Base-by-base conservation (phyloP, 1,140 invertebrate species). In the Nephila pilipes region DNA sequence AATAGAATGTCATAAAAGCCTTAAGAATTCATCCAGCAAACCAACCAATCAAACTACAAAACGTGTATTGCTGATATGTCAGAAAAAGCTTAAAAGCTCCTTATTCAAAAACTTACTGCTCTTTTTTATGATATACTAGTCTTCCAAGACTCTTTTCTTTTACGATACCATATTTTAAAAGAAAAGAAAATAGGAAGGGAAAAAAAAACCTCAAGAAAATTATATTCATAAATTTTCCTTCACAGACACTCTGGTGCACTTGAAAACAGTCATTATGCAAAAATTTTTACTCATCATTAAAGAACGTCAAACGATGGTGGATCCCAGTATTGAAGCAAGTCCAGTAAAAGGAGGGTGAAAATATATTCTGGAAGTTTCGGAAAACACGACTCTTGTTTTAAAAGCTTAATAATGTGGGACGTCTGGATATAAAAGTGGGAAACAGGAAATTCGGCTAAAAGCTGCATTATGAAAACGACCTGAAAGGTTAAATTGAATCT, bases 401-500 rank as follows among this genome's bases (percentile, higher is more conserved):
- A 92, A 85, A 38, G 90, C 90, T 92, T 92, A 92, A 85, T 92
- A 92, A 85, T 75, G 22, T 80, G 65, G 65, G 65, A 90, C 75
- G 75, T 6, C 46, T n/a, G 55, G 54, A 80, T 90, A 81, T 90
- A 92, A 92, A 92, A 85, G 46, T 90, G 88, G 63, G 63, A 88
- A 65, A 63, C 36, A 55, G 80, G 80, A 85, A 91, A 83, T 83
- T 69, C 22, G 80, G 60, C 80, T 85, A 85, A 92, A 92, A 90
- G 69, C 65, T 58, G 88, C 90, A 85, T 92, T 85, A 92, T 85
- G 90, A 92, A 92, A 92, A 85, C 90, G 90, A 92, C 80, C 90
- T 85, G 90, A 85, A 92, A 92, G 90, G 90, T 92, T 92, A 92
- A 92, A 92, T 92, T 85, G 90, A 92, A 92, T 92, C 80, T 54